A percentile compares a stretch with the other conserved stretches of the same genome.
phyloP scores from a whole-genome alignment of 2,797 vertebrate genomes.

The Acanthopagrus latus region DNA sequence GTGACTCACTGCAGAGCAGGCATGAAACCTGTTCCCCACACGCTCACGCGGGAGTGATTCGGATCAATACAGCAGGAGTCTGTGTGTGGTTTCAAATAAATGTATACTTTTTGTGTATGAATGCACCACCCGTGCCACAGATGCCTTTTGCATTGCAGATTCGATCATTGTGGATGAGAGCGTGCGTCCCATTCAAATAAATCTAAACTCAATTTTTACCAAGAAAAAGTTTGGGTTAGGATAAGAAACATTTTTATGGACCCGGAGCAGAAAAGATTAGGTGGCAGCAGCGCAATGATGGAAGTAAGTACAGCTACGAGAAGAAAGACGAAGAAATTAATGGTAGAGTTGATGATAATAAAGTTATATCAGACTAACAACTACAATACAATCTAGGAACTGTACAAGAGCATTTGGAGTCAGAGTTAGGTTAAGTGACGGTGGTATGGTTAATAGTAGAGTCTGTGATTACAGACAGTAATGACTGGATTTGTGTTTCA shows the following conservation, averaged over 20 bases:
- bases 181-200: background rate
- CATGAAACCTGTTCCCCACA: slow-evolving; percentile 8
- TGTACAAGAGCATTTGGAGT: too few relatives aligned
- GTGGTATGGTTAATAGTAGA: too few relatives aligned
- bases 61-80: background rate
- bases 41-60: too few relatives aligned
- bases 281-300: too few relatives aligned
- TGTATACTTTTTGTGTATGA: background rate
- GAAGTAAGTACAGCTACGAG: too few relatives aligned
- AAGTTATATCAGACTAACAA: too few relatives aligned
- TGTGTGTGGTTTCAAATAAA: background rate
- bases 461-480: background rate
- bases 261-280: too few relatives aligned
- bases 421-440: too few relatives aligned
- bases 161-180: background rate
- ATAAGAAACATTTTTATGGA: too few relatives aligned
- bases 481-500: background rate
- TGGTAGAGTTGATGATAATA: too few relatives aligned
- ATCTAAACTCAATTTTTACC: background rate
- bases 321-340: too few relatives aligned
- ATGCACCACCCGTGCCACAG: background rate
- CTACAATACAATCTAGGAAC: too few relatives aligned
- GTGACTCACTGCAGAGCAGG: background rate
- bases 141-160: background rate
- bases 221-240: background rate